phyloP scores from a whole-genome alignment of 2,113 vertebrate genomes.

The Meleagris gallopavo region DNA sequence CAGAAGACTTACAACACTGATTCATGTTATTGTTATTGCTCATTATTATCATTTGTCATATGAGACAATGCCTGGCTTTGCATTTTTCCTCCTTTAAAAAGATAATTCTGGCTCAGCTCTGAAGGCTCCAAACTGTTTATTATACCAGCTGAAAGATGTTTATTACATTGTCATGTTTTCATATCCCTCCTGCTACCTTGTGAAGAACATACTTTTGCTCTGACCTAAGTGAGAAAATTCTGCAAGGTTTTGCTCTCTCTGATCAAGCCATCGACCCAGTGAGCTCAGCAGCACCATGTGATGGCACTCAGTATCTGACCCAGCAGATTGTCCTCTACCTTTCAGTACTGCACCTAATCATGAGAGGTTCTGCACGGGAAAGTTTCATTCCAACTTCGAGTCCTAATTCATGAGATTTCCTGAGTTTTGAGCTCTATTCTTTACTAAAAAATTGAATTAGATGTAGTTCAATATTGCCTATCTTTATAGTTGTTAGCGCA shows the following conservation, averaged over 20 bases:
- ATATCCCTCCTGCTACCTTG: conserved; percentile 25
- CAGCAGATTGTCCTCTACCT: neutral
- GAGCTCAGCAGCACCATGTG: neutral
- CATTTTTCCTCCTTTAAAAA: conserved; percentile 32
- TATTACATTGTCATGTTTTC: conserved; percentile 44
- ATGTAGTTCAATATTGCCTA: neutral
- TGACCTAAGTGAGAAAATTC: conserved; percentile 25
- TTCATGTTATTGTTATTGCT: conserved; percentile 46
- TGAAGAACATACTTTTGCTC: conserved; percentile 44
- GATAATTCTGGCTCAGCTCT: conserved; percentile 6
- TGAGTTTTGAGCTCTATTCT: neutral
- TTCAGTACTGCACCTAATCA: neutral
- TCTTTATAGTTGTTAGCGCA: neutral
- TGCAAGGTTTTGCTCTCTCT: conserved; percentile 13
- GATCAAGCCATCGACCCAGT: neutral
- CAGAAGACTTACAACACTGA: conserved; percentile 34
- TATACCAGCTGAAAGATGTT: conserved; percentile 42
- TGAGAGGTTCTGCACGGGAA: neutral
- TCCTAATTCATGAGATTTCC: neutral
- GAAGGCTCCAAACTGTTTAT: conserved; percentile 41
- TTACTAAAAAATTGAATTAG: neutral
- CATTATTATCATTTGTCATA: conserved; percentile 58
- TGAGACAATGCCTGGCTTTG: conserved; percentile 38
- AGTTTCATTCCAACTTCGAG: neutral
- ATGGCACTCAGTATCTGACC: neutral